A percentile compares a stretch with the other conserved stretches of the same genome.
Conservation (phyloP, 1,140 invertebrate species). For the Spodoptera litura region DNA sequence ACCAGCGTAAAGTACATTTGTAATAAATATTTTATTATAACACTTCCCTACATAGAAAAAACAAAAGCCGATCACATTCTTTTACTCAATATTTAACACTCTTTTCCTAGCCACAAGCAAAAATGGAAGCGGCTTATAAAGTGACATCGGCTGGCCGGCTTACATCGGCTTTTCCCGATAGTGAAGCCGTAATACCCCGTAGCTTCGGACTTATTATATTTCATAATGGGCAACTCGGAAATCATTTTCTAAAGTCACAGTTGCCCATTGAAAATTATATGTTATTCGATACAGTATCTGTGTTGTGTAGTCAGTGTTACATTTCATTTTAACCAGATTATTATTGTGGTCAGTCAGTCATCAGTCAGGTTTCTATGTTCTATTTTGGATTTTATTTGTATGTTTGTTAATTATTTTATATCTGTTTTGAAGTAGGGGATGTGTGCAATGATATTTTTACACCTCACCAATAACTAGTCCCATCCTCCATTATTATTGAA, state of each 20-base stretch:
- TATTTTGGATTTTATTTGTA: neutral
- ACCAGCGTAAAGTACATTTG: no score
- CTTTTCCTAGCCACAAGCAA: conserved; percentile 1
- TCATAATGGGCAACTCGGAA: conserved; percentile 1
- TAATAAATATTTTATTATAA: no score
- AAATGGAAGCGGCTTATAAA: conserved; percentile 30
- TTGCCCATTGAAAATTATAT: conserved; percentile 2
- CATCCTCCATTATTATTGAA: no score
- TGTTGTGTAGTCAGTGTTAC: neutral
- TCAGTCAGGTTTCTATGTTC: neutral
- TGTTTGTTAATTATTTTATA: no score
- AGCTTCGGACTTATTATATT: conserved; percentile 31
- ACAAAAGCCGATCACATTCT: no score
- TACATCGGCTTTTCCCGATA: conserved; percentile 32
- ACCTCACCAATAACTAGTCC: no score
- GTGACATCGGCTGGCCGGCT: conserved; percentile 31
- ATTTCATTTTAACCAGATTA: no score
- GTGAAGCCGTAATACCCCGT: conserved; percentile 33
- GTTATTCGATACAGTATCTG: neutral
- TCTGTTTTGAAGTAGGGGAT: no score
- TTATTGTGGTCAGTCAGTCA: neutral
- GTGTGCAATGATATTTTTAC: no score
- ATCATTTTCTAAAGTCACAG: neutral
- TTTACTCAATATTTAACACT: neutral
- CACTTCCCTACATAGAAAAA: no score